Percentiles rank a stretch among this genome's conserved stretches.
phyloP scores from a whole-genome alignment of 2,888 invertebrate species.

The Scrobipalpa atriplicella region DNA sequence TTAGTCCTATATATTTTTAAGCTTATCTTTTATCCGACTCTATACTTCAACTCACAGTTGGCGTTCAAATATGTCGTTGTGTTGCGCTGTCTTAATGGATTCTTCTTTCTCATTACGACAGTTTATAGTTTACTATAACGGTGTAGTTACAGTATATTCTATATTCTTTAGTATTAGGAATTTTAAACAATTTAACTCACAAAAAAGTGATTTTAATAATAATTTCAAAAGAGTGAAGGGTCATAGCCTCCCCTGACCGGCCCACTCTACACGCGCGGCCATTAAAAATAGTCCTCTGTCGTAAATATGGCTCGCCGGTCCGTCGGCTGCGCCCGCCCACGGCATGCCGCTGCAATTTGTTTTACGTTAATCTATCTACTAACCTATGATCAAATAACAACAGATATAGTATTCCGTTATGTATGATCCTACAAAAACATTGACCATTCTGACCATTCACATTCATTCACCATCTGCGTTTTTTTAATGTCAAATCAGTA shows the following conservation, averaged over 20 bases:
- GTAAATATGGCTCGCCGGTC: conserved; percentile 56
- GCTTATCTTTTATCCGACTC: no score
- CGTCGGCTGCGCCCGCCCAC: conserved; percentile 53
- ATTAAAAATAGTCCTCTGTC: conserved; percentile 28
- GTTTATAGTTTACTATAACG: no score
- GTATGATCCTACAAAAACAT: not conserved
- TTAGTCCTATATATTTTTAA: no score
- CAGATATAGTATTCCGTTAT: conserved; percentile 7
- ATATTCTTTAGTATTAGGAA: no score
- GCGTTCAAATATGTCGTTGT: no score
- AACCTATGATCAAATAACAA: not conserved
- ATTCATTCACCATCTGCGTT: no score
- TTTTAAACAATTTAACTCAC: not conserved
- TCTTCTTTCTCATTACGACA: no score
- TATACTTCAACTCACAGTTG: no score
- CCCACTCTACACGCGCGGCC: not conserved
- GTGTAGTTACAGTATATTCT: no score
- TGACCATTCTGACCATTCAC: no score
- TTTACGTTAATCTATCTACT: conserved; percentile 63
- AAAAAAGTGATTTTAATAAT: not conserved
- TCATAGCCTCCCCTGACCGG: conserved; percentile 17
- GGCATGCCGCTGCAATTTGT: conserved; percentile 67
- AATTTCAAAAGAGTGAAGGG: not conserved
- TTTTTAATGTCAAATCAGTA: no score
- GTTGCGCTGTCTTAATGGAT: no score